Base-by-base conservation (phyloP, 2,113 vertebrate genomes). In the Strix aluco region DNA sequence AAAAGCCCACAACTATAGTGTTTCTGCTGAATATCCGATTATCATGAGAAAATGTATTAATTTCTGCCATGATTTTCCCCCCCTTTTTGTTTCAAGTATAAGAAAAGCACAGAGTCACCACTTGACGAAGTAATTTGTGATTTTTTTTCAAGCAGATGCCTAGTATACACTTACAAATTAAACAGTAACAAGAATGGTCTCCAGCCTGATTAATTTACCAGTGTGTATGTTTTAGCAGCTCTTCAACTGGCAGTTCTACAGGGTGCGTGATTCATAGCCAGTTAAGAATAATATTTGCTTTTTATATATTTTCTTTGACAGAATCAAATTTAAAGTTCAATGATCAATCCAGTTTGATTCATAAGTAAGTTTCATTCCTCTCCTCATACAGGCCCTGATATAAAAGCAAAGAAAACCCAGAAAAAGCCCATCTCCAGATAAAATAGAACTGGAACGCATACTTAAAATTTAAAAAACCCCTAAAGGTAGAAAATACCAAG, bases 221-320 rank as follows among this genome's bases (percentile, higher is more conserved):
- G 13, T 52, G 29, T 77, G 44, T 4, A 59, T 82, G 34, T 40
- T 46, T 72, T 67, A 88, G 47, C 32, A 92, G n/a, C 55, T 63
- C 59, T 91, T 93, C 71, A 73, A 19, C 9, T 75, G 17, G 27
- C 40, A 26, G 23, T 92, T 66, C 58, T 86, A 57, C 49, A 72
- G 13, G 15, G 14, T 61, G 7, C 14, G 9, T 75, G 46, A 88
- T 73, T 93, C 79, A 86, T 77, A 86, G 34, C 36, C 25, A 62
- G 25, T 62, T 83, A 86, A 73, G 36, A 90, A 62, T 67, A 83
- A 86, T 89, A 67, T 80, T 90, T 88, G 17, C 5, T 80, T 70
- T 89, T 80, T 66, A 46, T 74, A 44, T 81, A 25, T 74, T 72
- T 85, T 86, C 40, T 93, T 80, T 83, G 17, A 59, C 16, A 36